Evolutionary conservation across 2,797 vertebrate species (phyloP), one percentile per base, ranked within the genome.

Genomic region (Myotis myotis): DNA sequence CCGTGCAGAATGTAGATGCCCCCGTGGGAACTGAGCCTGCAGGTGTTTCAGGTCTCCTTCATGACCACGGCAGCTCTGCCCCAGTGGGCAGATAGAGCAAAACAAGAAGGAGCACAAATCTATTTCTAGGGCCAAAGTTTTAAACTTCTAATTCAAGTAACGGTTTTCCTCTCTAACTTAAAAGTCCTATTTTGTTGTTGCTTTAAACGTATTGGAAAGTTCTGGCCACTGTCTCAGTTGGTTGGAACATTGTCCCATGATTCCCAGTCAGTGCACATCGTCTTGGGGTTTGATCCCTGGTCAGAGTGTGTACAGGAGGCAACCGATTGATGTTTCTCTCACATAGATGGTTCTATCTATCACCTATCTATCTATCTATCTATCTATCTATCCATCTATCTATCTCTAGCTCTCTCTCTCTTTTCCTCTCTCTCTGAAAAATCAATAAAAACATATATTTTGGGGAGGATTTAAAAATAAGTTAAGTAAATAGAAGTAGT

Each of bases 141-240:
- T 93, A n/a, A 91, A 60, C 2, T 93, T 78, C n/a, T 53, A 51
- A 91, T 41, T 79, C 30, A 82, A 91, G 76, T 23, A 38, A 53
- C 4, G 2, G 8, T 53, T 80, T 68, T 64, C 13, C 6, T 9
- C 41, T 85, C 44, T 38, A 87, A 15, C 11, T 81, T 84, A 23
- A 44, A 84, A 87, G n/a, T 57, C 60, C 25, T 49, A 74, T 22
- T 85, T 92, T 92, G 25, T 57, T 83, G 23, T 70, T 62, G 44
- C 83, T 64, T 94, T 49, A 44, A 64, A 92, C 23, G 70, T 66
- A 62, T 49, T 53, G 44, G 49, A 91, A 96, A 85, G 15, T 15
- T n/a, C n/a, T 33, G 30, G 62, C 62, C 30, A 19, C 30, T 66
- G 15, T 8, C 30, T 33, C 62, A 33, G 7, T 66, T n/a, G 7